phyloP scores from a whole-genome alignment of 1,140 invertebrate genomes.

The Ylistrum balloti region DNA sequence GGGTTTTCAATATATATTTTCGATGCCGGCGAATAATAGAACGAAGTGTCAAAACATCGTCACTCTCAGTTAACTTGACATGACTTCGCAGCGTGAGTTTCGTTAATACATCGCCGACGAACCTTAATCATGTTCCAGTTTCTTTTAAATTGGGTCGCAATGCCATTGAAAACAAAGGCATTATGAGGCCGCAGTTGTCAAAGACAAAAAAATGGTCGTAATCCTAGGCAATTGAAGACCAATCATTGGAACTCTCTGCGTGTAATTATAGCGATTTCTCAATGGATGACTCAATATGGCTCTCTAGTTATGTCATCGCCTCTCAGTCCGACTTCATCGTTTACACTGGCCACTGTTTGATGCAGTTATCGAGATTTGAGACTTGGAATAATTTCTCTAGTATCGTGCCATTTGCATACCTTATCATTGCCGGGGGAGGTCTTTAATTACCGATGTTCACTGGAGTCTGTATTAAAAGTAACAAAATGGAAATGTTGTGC shows the following conservation, averaged over 20 bases:
- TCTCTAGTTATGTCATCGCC: neutral
- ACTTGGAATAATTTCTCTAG: slow-evolving; percentile 7
- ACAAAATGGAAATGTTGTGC: slow-evolving; percentile 38
- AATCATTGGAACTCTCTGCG: neutral
- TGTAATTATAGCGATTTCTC: neutral
- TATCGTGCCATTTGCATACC: slow-evolving; percentile 1
- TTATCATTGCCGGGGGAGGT: slow-evolving; percentile 1
- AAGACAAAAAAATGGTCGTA: neutral
- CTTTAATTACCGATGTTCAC: slow-evolving; percentile 33
- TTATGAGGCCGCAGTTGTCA: slow-evolving; percentile 17
- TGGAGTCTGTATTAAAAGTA: slow-evolving; percentile 15
- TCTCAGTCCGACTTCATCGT: neutral
- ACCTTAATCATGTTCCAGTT: slow-evolving; percentile 24
- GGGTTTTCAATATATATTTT: neutral
- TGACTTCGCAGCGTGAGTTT: neutral
- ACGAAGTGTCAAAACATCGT: neutral
- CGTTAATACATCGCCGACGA: neutral
- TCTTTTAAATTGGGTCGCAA: neutral
- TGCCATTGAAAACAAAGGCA: neutral
- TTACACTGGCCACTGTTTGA: neutral
- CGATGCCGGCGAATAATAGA: neutral
- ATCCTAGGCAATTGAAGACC: slow-evolving; percentile 15
- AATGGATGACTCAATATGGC: neutral
- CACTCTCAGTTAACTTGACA: neutral
- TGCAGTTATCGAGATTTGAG: slow-evolving; percentile 33